These are phyloP conservation scores for Apis laboriosa DNA, from an alignment of 1,140 invertebrate species.

Conservation along the genomic window DNA sequence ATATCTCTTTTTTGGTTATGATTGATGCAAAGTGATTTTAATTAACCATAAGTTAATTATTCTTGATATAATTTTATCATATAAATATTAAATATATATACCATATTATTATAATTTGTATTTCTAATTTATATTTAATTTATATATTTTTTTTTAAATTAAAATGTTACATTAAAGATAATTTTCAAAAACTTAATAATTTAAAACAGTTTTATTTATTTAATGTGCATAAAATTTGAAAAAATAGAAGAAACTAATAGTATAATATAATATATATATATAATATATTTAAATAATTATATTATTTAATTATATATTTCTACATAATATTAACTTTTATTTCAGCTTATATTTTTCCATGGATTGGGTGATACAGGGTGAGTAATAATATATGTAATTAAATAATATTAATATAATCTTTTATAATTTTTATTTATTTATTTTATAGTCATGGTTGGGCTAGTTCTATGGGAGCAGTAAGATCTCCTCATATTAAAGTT, in stretches of 20 bases:
- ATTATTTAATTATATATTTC: background rate
- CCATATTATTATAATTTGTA: background rate
- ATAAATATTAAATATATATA: background rate
- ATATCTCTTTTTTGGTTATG: conserved; percentile 54
- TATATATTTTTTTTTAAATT: background rate
- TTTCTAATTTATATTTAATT: background rate
- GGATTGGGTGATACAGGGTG: conserved; percentile 83
- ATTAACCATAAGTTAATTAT: conserved; percentile 58
- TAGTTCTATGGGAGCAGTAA: conserved; percentile 89
- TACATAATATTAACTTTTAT: conserved; percentile 41
- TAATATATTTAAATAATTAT: background rate
- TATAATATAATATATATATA: too few relatives aligned
- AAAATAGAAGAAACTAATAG: background rate
- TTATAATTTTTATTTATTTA: conserved; percentile 28
- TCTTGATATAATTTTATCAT: background rate
- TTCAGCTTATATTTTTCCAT: conserved; percentile 82
- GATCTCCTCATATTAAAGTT: conserved; percentile 92
- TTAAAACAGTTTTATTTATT: background rate
- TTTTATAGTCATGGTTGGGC: conserved; percentile 95
- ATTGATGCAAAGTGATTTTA: conserved; percentile 31
- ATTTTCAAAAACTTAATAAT: background rate
- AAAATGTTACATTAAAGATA: background rate
- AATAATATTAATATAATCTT: conserved; percentile 22
- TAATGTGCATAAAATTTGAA: background rate
- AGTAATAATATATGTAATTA: conserved; percentile 44